Evolutionary conservation across 1,140 invertebrate genomes (phyloP), one percentile per base, ranked within the genome.

Genomic region (Drosophila lini): DNA sequence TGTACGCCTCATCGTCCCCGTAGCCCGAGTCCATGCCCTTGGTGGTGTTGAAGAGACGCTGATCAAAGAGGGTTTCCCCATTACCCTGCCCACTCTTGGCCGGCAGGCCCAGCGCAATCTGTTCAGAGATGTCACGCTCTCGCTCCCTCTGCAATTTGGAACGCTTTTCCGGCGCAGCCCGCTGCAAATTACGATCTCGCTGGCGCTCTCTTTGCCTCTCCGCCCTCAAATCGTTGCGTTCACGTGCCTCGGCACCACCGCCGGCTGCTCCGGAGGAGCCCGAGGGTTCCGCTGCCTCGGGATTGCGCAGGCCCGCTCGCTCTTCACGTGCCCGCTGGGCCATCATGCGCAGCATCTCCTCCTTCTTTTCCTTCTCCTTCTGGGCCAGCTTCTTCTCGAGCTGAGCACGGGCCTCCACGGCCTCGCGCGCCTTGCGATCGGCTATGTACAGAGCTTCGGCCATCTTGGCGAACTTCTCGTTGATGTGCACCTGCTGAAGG

Each of bases 381-480:
- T 99, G 98, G 0, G 98, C 98, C 67, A 99, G 92, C 93, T 98
- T 98, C 93, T 98, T 98, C 90, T 99, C 98, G 3, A 99, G 93
- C 91, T 99, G 98, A 0, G 98, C 97, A 57, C 99, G 94, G 90
- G 97, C 97, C 92, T 99, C 98, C 0, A 99, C 98, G 48, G 97
- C 97, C 93, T 99, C 98, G 62, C 98, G 93, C 1, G 98, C 98
- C 93, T 99, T 99, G 92, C 99, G 83, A 92, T 99, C 99, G 32
- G 99, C 98, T 83, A 99, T 99, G 90, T 99, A 99, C 16, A 99
- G 92, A 6, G 99, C 97, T 93, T 99, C 99, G 0, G 99, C 97
- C 38, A 99, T 93, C 92, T 99, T 99, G 1, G 98, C 98, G 94
- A 99, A 99, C 91, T 99, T 99, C 93, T 99, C 99, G 92, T 99